These are phyloP conservation scores for Datnioides undecimradiatus DNA, from an alignment of 2,113 vertebrate species.

Conservation along the genomic window DNA sequence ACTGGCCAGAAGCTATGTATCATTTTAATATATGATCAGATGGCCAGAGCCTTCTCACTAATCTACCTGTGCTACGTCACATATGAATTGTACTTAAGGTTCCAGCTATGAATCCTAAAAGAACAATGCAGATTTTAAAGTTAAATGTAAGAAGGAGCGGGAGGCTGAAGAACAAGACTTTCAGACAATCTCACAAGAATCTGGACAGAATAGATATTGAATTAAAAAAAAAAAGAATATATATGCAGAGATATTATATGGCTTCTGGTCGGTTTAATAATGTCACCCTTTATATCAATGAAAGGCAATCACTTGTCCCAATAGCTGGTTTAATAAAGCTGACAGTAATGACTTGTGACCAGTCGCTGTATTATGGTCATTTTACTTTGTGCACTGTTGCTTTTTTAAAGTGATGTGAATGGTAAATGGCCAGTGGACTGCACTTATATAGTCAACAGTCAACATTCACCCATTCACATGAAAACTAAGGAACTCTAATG, in stretches of 20 bases:
- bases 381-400: no score
- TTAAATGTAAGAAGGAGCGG: not conserved
- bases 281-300: not conserved
- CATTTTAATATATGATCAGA: not conserved
- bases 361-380: no score
- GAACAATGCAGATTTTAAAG: not conserved
- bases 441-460: no score
- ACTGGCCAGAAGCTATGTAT: not conserved
- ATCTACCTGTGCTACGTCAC: no score
- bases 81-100: not conserved
- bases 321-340: not conserved
- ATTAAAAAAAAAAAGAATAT: not conserved
- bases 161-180: not conserved
- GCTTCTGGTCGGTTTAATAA: not conserved
- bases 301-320: conserved; percentile 14
- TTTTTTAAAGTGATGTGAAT: no score
- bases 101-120: not conserved
- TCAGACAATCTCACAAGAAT: no score
- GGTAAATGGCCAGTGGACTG: no score
- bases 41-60: not conserved
- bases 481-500: no score
- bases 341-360: no score
- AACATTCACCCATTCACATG: no score
- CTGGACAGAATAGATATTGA: not conserved
- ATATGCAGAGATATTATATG: not conserved